phyloP scores from a whole-genome alignment of 2,113 vertebrate genomes.

The Setophaga kirtlandii region DNA sequence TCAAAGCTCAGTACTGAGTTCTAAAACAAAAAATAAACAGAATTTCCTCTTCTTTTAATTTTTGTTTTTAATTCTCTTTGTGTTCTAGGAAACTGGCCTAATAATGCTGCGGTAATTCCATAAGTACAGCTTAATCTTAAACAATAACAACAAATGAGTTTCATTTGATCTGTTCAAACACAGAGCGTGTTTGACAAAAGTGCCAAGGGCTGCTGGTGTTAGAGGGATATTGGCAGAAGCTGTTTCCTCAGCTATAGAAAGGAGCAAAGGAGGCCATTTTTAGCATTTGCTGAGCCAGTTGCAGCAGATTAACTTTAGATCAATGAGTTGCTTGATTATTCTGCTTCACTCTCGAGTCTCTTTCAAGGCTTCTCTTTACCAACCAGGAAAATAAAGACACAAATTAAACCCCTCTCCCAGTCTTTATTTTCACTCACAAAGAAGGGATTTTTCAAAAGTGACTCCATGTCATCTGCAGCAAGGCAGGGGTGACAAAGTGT shows the following conservation, averaged over 20 bases:
- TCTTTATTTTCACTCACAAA: slow-evolving; percentile 68
- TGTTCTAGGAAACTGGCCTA: slow-evolving; percentile 38
- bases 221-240: slow-evolving; percentile 62
- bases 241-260: slow-evolving; percentile 47
- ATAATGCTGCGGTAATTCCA: slow-evolving; percentile 57
- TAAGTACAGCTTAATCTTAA: slow-evolving; percentile 70
- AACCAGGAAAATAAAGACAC: slow-evolving; percentile 73
- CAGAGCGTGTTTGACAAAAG: slow-evolving; percentile 20
- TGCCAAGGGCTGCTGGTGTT: slow-evolving; percentile 46
- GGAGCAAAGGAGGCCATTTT: slow-evolving; percentile 20
- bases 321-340: slow-evolving; percentile 79
- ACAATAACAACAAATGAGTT: slow-evolving; percentile 74
- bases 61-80: slow-evolving; percentile 57
- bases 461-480: not conserved
- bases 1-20: slow-evolving; percentile 4
- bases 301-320: slow-evolving; percentile 73
- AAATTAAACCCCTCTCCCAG: slow-evolving; percentile 64
- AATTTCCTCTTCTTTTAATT: not conserved
- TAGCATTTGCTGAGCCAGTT: slow-evolving; percentile 69
- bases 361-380: slow-evolving; percentile 66
- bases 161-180: slow-evolving; percentile 70
- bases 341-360: slow-evolving; percentile 50
- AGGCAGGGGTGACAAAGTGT: not conserved
- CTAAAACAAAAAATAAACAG: slow-evolving; percentile 56
- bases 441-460: slow-evolving; percentile 36